Evolutionary conservation across 2,113 vertebrate genomes (phyloP), one percentile per base, ranked within the genome.

Genomic region (Deroptyus accipitrinus): DNA sequence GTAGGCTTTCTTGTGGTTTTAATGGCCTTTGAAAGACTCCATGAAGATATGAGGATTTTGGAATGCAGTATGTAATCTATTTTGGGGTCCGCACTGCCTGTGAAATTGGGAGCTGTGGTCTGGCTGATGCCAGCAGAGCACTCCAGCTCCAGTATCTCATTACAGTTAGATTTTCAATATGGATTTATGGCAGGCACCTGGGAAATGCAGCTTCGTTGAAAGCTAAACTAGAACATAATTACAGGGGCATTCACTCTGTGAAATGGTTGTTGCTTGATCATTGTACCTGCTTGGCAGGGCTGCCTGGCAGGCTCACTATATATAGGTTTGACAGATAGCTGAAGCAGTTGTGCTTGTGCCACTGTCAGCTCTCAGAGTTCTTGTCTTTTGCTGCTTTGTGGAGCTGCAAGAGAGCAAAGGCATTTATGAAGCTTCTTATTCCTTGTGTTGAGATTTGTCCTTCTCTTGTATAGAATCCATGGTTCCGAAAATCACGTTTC

Each of bases 401-500:
- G 55, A 74, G 31, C 48, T 85, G 49, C 39, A 51, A 48, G 67
- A 64, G 7, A 90, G 12, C 7, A 13, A 48, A 91, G 39, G n/a
- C 13, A 15, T 77, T 90, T 33, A 2, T 63, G 83, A 69, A 74
- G 44, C 48, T 92, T 51, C 22, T 79, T 48, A 16, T 57, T 82
- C 24, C 49, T 57, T 46, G 12, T 66, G 23, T 70, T 90, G 67
- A 66, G 70, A 30, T 70, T 88, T 88, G 35, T 77, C 76, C 44
- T 54, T 27, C 15, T 41, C 37, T 68, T 64, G 15, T 72, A 37
- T 92, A 99, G 99, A 99, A 99, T 96, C 98, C 99, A 0, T 99
- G 99, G 99, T 99, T 99, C 98, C 98, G 99, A 83, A 99, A 99
- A 95, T 99, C 99, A 7, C 98, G 99, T 49, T 99, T 99, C 93